A percentile compares a stretch with the other conserved stretches of the same genome.
Evolutionary conservation across 2,113 vertebrate genomes (phyloP).

Genomic region (Pogonocichla stellata): DNA sequence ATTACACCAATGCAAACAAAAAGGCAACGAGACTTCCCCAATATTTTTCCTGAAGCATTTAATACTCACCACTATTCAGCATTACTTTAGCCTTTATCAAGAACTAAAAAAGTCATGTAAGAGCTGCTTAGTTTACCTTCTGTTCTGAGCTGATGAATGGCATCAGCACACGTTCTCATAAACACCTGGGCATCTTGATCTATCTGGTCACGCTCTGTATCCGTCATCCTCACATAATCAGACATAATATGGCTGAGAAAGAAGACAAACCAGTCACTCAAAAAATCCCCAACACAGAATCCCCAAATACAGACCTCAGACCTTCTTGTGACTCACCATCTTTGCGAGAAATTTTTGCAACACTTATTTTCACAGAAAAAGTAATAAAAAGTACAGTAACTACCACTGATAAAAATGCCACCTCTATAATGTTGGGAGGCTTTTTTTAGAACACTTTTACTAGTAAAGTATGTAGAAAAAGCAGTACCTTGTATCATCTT

Average conservation of each 20-base stretch:
- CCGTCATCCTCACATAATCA: slow-evolving; percentile 90
- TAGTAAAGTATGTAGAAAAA: neutral
- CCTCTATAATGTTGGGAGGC: neutral
- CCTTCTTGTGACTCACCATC: neutral
- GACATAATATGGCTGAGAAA: slow-evolving; percentile 84
- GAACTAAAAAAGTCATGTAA: neutral
- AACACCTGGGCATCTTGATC: slow-evolving; percentile 97
- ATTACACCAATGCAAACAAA: neutral
- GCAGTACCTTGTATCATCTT: neutral
- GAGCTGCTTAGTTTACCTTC: slow-evolving; percentile 77
- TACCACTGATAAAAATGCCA: neutral
- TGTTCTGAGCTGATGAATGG: slow-evolving; percentile 87
- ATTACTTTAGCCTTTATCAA: neutral
- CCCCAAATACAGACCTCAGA: neutral
- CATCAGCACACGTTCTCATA: slow-evolving; percentile 93
- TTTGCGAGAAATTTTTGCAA: neutral
- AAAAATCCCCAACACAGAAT: neutral
- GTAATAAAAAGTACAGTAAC: neutral
- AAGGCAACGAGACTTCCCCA: neutral
- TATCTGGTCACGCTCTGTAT: slow-evolving; percentile 93
- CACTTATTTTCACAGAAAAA: neutral
- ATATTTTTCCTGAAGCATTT: neutral
- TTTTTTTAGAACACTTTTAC: neutral
- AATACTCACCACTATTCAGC: neutral
- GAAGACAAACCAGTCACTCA: neutral